Conservation (phyloP, 1,140 invertebrate species). For the Drosophila sproati region DNA sequence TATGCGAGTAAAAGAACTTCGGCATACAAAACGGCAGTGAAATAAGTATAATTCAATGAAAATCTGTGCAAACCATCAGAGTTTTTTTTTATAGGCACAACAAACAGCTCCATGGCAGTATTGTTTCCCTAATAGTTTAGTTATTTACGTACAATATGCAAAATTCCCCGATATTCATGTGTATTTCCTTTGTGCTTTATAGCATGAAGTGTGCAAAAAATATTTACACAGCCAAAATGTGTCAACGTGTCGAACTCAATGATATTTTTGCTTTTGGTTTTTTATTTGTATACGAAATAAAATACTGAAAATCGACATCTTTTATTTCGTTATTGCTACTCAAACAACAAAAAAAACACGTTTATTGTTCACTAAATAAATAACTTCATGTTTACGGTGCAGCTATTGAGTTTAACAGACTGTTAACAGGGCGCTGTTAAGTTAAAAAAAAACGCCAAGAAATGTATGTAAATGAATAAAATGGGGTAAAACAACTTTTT, state of each 20-base stretch:
- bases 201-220: constrained; percentile 6
- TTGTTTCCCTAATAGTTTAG: background rate
- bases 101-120: background rate
- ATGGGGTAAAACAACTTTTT: too few species aligned
- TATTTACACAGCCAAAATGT: constrained; percentile 46
- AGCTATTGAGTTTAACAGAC: background rate
- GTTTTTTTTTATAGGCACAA: background rate
- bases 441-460: background rate
- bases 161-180: background rate
- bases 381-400: background rate
- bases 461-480: too few species aligned
- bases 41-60: constrained; percentile 16
- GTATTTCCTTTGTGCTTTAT: background rate
- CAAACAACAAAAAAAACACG: too few species aligned
- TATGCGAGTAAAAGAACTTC: constrained; percentile 11
- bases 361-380: background rate
- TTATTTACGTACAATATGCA: background rate
- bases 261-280: constrained; percentile 16
- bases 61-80: constrained; percentile 1
- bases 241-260: constrained; percentile 32
- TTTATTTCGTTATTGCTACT: background rate
- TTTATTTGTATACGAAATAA: background rate
- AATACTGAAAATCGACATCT: too few species aligned
- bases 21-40: background rate
- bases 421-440: background rate